A percentile compares a stretch with the other conserved stretches of the same genome.
Evolutionary conservation across 2,888 invertebrate species (phyloP).

Genomic region (Taphrorychus bicolor): DNA sequence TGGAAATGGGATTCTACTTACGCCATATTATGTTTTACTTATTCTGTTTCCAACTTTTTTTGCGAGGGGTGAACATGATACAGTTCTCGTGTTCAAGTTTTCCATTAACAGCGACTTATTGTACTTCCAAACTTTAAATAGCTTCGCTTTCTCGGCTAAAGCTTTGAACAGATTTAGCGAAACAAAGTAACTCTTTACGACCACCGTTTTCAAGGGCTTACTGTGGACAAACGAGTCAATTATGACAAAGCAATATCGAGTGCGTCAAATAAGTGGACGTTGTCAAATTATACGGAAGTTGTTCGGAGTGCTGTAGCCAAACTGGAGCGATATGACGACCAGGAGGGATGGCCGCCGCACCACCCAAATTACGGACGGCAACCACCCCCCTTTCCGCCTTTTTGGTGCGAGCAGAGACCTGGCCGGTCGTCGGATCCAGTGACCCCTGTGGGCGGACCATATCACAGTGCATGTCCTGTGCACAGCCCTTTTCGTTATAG

Average conservation of each 20-base stretch:
- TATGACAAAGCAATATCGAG: constrained; percentile 17
- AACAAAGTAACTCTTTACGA: neutral
- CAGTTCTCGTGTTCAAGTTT: neutral
- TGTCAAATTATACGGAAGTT: neutral
- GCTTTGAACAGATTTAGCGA: neutral
- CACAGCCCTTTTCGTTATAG: constrained; percentile 76
- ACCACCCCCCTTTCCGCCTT: constrained; percentile 53
- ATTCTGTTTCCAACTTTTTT: constrained; percentile 5
- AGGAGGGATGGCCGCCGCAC: constrained; percentile 45
- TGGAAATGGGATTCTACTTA: constrained; percentile 19
- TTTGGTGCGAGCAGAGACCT: constrained; percentile 55
- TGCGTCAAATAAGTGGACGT: neutral
- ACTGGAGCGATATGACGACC: constrained; percentile 42
- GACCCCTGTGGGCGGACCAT: constrained; percentile 60
- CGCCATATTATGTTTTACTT: constrained; percentile 12
- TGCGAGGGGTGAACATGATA: neutral
- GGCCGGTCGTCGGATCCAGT: constrained; percentile 62
- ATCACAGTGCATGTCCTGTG: constrained; percentile 72
- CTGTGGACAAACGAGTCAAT: constrained; percentile 9
- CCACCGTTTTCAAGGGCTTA: constrained; percentile 7
- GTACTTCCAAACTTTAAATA: neutral
- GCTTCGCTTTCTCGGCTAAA: no score
- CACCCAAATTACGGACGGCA: constrained; percentile 48
- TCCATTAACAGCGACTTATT: neutral
- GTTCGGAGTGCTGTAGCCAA: constrained; percentile 18